phyloP scores from a whole-genome alignment of 2,888 invertebrate genomes.

The Panzeria rudis region DNA sequence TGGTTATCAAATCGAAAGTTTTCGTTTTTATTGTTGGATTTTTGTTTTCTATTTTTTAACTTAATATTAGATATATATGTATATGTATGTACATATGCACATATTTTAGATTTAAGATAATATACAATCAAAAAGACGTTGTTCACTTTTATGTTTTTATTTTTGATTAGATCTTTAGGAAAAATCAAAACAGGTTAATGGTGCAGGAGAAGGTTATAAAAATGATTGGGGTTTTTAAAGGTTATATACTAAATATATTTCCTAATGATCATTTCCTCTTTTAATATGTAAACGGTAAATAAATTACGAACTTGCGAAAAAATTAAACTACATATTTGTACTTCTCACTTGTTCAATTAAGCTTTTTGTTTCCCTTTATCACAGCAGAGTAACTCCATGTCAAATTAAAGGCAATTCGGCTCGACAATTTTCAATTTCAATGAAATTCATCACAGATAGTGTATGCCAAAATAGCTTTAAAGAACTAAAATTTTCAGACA shows the following conservation, averaged over 20 bases:
- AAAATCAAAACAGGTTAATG: slow-evolving; percentile 38
- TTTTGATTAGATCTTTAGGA: slow-evolving; percentile 45
- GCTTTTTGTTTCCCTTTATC: too few species aligned
- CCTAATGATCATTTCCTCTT: background rate
- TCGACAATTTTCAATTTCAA: too few species aligned
- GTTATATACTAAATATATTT: background rate
- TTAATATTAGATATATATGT: slow-evolving; percentile 4
- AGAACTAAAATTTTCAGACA: too few species aligned
- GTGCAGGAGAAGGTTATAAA: slow-evolving; percentile 15
- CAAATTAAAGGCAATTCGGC: too few species aligned
- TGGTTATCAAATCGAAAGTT: slow-evolving; percentile 75
- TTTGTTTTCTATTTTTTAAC: slow-evolving; percentile 42
- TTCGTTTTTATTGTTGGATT: slow-evolving; percentile 66
- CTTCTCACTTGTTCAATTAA: too few species aligned
- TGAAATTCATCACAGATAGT: too few species aligned
- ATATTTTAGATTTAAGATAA: slow-evolving; percentile 55
- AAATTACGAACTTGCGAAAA: background rate
- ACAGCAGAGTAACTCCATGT: too few species aligned
- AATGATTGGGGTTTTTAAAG: background rate
- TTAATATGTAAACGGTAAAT: background rate
- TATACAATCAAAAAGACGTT: slow-evolving; percentile 48
- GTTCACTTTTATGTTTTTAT: slow-evolving; percentile 57
- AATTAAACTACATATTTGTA: too few species aligned
- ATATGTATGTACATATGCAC: background rate
- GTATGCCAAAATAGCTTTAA: too few species aligned